Percentiles rank a stretch among this genome's conserved stretches.
phyloP scores from a whole-genome alignment of 2,113 vertebrate species.

The Lycocorax pyrrhopterus region DNA sequence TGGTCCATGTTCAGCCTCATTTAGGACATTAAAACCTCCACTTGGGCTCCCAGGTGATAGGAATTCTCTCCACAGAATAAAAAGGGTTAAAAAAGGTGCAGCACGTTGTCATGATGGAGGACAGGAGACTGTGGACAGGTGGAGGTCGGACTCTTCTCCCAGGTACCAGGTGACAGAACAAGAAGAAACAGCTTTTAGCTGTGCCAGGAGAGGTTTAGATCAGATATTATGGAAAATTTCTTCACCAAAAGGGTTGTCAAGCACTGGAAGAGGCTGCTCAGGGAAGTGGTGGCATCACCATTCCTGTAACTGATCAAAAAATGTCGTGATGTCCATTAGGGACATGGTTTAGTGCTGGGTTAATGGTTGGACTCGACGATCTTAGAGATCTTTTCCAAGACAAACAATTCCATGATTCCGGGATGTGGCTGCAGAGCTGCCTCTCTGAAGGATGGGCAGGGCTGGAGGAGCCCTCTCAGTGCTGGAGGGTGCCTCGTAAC shows the following conservation, averaged over 20 bases:
- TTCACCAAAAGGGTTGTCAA: not conserved
- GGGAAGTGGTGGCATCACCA: not conserved
- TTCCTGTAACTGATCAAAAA: not conserved
- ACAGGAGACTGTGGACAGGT: not conserved
- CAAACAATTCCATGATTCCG: rapidly evolving
- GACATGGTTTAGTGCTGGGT: not conserved
- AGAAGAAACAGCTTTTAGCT: not conserved
- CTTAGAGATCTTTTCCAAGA: not conserved
- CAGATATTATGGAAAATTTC: rapidly evolving
- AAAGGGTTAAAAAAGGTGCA: not conserved
- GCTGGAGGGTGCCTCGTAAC: not conserved
- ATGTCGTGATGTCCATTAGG: not conserved
- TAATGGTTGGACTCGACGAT: rapidly evolving
- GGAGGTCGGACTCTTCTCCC: not conserved
- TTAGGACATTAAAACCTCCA: not conserved
- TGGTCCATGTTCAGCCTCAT: not conserved
- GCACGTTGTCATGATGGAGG: rapidly evolving
- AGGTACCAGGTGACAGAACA: not conserved
- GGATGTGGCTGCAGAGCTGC: not conserved
- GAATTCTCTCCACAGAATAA: not conserved
- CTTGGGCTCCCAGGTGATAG: not conserved
- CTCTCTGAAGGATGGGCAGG: not conserved
- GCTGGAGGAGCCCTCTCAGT: not conserved
- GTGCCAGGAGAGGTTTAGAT: not conserved
- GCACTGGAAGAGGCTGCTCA: not conserved